Base-by-base conservation (phyloP, 2,113 vertebrate genomes). In the Australoheros scitulus region DNA sequence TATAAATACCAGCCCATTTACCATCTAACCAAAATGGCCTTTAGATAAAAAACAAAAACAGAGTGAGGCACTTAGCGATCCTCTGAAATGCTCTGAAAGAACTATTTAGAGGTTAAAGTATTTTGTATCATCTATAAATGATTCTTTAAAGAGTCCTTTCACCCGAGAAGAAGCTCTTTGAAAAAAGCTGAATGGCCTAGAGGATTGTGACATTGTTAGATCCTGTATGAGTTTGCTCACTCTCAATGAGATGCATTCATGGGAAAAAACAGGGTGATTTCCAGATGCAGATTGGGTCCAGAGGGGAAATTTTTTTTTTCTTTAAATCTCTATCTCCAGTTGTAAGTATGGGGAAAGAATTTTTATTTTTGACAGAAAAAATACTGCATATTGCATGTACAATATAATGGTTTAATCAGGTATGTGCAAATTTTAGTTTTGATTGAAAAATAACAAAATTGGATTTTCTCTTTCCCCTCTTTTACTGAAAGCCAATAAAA, bases 121-220 rank as follows among this genome's bases (percentile, higher is more conserved):
- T 61, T 85, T 87, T 82, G 85, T 80, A 77, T 68, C 43, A 56
- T 61, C 58, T 83, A 64, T 81, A 88, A 89, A 88, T 81, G 76
- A 81, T 70, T 60, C 77, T 81, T 82, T 86, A 83, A 86, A 77
- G 82, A 85, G 75, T 85, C 68, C 61, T 87, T 81, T 91, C 82
- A 90, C 26, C 61, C 80, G 84, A 76, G 87, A 88, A 81, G 36
- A 85, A 77, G 85, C 11, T 64, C 82, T 86, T 65, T 87, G 55
- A 91, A 88, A 91, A 81, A 82, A 58, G 87, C 84, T 58, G 15
- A 6, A 41, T 74, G 24, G 90, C 87, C 90, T 86, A 75, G 77
- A 88, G 92, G 91, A 90, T 77, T 79, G 64, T 34, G 56, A 86
- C 87, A 90, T 92, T 89, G 84, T 91, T 82, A 80, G 76, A 79